Evolutionary conservation across 2,113 vertebrate species (phyloP).

Genomic region (Varanus salvator): DNA sequence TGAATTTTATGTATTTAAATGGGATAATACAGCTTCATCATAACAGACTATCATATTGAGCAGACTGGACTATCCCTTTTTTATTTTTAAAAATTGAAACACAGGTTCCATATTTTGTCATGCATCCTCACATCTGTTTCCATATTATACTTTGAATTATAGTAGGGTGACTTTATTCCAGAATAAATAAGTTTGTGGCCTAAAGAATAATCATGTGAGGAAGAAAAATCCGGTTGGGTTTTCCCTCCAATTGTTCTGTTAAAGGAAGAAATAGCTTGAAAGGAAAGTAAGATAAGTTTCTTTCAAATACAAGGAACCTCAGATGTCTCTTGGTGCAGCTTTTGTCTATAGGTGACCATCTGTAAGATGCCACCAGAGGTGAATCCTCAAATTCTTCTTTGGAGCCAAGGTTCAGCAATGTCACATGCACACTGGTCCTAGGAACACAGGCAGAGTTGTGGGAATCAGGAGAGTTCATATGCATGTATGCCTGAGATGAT

Average conservation of each 20-base stretch:
- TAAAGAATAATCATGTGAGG: not conserved
- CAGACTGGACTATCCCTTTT: no score
- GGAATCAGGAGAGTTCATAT: not conserved
- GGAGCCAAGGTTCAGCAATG: not conserved
- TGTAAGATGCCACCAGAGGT: not conserved
- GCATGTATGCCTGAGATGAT: not conserved
- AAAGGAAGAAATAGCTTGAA: not conserved
- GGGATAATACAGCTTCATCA: not conserved
- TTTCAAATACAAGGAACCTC: not conserved
- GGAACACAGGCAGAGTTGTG: no score
- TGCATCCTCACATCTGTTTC: not conserved
- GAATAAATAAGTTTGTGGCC: not conserved
- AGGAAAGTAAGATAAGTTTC: not conserved
- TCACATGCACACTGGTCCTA: not conserved
- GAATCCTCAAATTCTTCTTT: not conserved
- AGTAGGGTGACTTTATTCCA: not conserved
- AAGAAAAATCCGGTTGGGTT: not conserved
- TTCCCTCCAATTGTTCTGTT: not conserved
- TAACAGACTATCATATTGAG: no score
- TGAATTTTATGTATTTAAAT: not conserved
- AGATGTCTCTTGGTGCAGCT: not conserved
- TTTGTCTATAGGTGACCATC: not conserved
- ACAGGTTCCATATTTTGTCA: not conserved
- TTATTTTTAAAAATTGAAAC: not conserved
- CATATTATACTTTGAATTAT: not conserved